A percentile compares a stretch with the other conserved stretches of the same genome.
These are phyloP conservation scores for Bryconaethiops microstoma DNA, from an alignment of 2,797 vertebrate species.

Conservation along the genomic window DNA sequence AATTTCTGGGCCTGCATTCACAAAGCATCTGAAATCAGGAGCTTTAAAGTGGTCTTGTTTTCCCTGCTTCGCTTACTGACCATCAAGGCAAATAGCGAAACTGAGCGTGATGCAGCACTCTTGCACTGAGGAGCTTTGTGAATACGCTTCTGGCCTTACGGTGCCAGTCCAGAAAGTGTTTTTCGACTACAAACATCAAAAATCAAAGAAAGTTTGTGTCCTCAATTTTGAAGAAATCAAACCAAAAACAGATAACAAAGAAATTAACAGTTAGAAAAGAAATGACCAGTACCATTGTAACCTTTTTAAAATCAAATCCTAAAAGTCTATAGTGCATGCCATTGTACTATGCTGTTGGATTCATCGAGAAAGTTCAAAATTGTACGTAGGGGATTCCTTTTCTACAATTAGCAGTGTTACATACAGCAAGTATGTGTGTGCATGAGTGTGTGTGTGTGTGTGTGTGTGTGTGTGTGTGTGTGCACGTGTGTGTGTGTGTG, in stretches of 20 bases:
- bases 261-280: constrained; percentile 74
- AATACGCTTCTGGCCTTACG: constrained; percentile 64
- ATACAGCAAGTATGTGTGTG: constrained; percentile 63
- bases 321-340: constrained; percentile 81
- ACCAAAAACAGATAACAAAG: constrained; percentile 74
- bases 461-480: constrained; percentile 49
- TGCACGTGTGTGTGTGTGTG: constrained; percentile 47
- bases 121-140: not conserved
- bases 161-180: constrained; percentile 77
- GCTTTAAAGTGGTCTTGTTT: not conserved
- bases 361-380: constrained; percentile 68
- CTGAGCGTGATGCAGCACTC: not conserved
- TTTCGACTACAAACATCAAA: constrained; percentile 78
- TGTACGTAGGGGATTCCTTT: constrained; percentile 54
- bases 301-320: constrained; percentile 72
- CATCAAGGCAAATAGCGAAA: not conserved
- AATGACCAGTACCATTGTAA: constrained; percentile 79
- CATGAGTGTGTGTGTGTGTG: constrained; percentile 33
- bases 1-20: constrained; percentile 40
- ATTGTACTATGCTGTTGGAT: constrained; percentile 75
- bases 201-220: constrained; percentile 79
- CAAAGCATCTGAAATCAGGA: not conserved
- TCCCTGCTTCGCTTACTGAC: not conserved
- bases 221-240: constrained; percentile 62
- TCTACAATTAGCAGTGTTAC: constrained; percentile 71